These are phyloP conservation scores for Notocelia uddmanniana DNA, from an alignment of 2,888 invertebrate species.

Conservation along the genomic window DNA sequence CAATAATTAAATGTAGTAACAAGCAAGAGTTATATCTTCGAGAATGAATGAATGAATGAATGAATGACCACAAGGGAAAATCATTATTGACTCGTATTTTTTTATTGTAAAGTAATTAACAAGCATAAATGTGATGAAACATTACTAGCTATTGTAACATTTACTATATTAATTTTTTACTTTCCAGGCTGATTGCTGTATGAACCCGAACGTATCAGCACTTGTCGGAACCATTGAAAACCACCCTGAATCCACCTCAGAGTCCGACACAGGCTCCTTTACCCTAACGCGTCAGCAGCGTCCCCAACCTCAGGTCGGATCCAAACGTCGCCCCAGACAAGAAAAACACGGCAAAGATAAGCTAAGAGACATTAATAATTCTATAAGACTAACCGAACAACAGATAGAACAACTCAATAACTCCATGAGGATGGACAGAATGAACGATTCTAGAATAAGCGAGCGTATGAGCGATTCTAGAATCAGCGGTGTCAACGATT, in stretches of 20 bases:
- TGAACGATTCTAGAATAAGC: slow-evolving; percentile 61
- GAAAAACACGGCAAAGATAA: slow-evolving; percentile 71
- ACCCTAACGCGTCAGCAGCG: slow-evolving; percentile 77
- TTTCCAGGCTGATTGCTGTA: slow-evolving; percentile 80
- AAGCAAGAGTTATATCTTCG: too few species aligned
- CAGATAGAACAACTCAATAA: slow-evolving; percentile 58
- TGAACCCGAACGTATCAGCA: slow-evolving; percentile 77
- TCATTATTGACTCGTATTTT: too few species aligned
- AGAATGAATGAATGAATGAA: too few species aligned
- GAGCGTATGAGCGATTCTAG: slow-evolving; percentile 56
- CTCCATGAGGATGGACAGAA: slow-evolving; percentile 59
- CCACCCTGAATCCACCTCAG: slow-evolving; percentile 81
- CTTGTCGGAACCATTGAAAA: slow-evolving; percentile 82
- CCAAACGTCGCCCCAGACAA: slow-evolving; percentile 73
- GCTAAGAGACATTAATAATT: slow-evolving; percentile 61
- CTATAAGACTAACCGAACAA: slow-evolving; percentile 61
- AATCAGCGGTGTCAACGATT: slow-evolving; percentile 49
- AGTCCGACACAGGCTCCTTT: slow-evolving; percentile 80
- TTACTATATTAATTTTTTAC: neutral
- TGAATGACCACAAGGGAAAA: too few species aligned
- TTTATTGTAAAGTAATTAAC: neutral
- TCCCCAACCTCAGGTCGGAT: slow-evolving; percentile 77
- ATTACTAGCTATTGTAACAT: neutral
- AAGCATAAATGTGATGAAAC: neutral
- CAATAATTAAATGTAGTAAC: too few species aligned